Evolutionary conservation across 30 jellyfish, hydroid and myxozoan genomes (phyloP), one percentile per base, ranked within the genome.

Genomic region (Cassiopea andromeda): DNA sequence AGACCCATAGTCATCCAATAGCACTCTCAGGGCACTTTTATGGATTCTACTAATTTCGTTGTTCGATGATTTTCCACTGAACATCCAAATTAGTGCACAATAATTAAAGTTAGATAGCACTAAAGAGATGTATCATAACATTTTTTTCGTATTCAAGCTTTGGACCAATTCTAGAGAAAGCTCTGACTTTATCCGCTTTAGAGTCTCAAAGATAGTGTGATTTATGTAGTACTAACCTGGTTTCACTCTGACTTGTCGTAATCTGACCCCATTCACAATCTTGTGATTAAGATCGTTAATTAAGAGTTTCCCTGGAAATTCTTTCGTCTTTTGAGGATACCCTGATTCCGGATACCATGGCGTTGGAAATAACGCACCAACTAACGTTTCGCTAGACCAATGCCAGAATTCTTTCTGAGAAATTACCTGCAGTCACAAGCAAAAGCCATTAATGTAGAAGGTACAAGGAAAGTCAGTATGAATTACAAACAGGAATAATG

Each of bases 221-320:
- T n/a, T n/a, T n/a, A n/a, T n/a, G n/a, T 7, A 43, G 43, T 57
- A 60, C 94, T 54, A 83, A 96, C 99, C 92, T 84, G 81, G 88
- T 72, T 83, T 80, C 48, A 96, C 97, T 78, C 99, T 78, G 46
- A 96, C 96, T 81, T 96, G 99, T 16, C 99, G 87, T 59, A 96
- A 46, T 76, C 99, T 81, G 44, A 92, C 97, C 7, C 99, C 99
- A 49, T 91, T 96, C 74, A 96, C 98, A 68, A 96, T 78, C 80
- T 96, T 96, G 71, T 98, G 96, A 75, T 83, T 90, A 12, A 91
- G 73, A 77, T 96, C 99, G 73, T 88, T 88, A 48, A 96, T 50
- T 79, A 58, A 84, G n/a, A 96, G 94, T 64, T 87, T 96, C 16
- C 98, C 98, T 6, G 99, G 99, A 71, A 96, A 96, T 2, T 87